Conservation (phyloP, 2,113 vertebrate species). For the Talpa occidentalis region DNA sequence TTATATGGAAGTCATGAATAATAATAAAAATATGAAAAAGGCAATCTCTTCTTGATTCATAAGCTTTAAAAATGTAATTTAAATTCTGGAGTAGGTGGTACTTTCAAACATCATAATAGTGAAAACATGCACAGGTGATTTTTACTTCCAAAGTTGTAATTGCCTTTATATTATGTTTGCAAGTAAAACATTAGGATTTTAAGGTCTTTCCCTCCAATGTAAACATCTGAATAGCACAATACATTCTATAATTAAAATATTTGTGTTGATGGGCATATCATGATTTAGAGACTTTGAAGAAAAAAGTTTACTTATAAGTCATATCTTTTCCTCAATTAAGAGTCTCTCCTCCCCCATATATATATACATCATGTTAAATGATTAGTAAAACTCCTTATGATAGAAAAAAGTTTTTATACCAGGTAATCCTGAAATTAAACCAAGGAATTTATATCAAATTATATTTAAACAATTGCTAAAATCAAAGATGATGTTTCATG, state of each 20-base stretch:
- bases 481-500: neutral
- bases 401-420: neutral
- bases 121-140: neutral
- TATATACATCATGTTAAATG: neutral
- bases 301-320: neutral
- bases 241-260: neutral
- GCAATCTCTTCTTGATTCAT: neutral
- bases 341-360: too few species aligned
- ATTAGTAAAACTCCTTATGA: neutral
- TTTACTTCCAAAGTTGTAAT: neutral
- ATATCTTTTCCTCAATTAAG: neutral
- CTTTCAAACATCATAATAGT: neutral
- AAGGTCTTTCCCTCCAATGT: neutral
- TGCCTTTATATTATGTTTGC: neutral
- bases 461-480: conserved; percentile 27
- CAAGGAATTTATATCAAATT: neutral
- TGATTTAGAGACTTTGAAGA: neutral
- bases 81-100: neutral
- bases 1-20: neutral
- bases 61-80: neutral
- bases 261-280: neutral
- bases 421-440: neutral
- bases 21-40: neutral
- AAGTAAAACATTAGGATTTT: neutral
- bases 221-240: neutral